Base-by-base conservation (phyloP, 1,140 invertebrate species). In the Euwallacea fornicatus region DNA sequence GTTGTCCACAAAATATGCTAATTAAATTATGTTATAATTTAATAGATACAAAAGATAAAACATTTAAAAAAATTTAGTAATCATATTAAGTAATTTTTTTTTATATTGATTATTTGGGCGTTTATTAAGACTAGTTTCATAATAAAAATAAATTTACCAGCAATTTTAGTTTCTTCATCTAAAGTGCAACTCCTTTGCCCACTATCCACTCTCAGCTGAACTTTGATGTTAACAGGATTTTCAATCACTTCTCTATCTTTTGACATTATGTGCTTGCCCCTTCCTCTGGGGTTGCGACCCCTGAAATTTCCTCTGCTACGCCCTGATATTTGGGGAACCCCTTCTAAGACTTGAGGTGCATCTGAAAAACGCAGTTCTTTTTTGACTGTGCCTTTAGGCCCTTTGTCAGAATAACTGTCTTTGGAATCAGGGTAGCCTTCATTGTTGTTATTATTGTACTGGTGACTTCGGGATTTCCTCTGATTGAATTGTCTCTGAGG, bases 161-260 rank as follows among this genome's bases (percentile, higher is more conserved):
- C n/a, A 60, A 71, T 66, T 73, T 67, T 72, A 61, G 62, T 73
- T 11, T 58, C 58, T 69, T 76, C 75, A 67, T 75, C 69, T 46
- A 75, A n/a, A 41, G 42, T 44, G 69, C 61, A 76, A 16, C 54
- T 73, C 44, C 74, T 70, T 54, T 71, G 61, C 7, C 75, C 75
- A 42, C 74, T 75, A n/a, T 70, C 71, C 47, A 71, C 72, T 33
- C 61, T 73, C 13, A 76, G 59, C 53, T 75, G 61, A n/a, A 76
- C 65, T 61, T 72, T 69, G 33, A 76, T 75, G 65, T 76, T 76
- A 11, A 75, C 50, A 41, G 72, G 75, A 65, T 74, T 75, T 41
- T 71, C 66, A 13, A 74, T 65, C 55, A 47, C 61, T 41, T 73
- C 67, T 33, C 21, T 33, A 33, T 33, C 21, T 33, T 33, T 33